Evolutionary conservation across 2,113 vertebrate genomes (phyloP), one percentile per base, ranked within the genome.

Genomic region (Anoura caudifer): DNA sequence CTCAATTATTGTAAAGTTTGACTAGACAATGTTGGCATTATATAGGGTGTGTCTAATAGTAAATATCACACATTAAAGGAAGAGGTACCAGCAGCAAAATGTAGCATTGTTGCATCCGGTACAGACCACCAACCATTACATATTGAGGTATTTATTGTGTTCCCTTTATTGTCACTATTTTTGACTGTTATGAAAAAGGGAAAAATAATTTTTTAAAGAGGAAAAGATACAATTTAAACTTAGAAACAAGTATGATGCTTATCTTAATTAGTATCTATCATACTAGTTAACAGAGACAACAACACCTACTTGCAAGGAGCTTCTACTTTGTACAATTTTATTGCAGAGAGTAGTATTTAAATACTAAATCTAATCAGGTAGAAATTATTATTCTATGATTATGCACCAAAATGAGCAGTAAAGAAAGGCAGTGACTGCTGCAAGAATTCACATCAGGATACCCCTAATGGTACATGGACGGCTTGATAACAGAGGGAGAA

Each of bases 1-100:
- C 14, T 88, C 95, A 75, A 72, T 92, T 88, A 95, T 45, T 61
- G 43, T 90, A 61, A 76, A 87, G 61, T 83, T 81, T 96, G 79
- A 95, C 70, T 90, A 50, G 38, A n/a, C 28, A 79, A 69, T 73
- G 2, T 79, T 91, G 80, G 7, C 72, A 90, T 93, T 92, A 69
- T 77, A 20, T 75, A 79, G 52, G 82, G 11, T 89, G 2, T 50
- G 8, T 72, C 15, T 72, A 69, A 28, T 56, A 79, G 73, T 82
- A 75, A 93, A 82, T 82, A 87, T 43, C 54, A 47, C 36, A 43
- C 36, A 16, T 77, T 17, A 86, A 91, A 84, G 11, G 54, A 26
- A 92, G 72, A 63, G 16, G 41, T 88, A 20, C 69, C 67, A 80
- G 91, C 7, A 96, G 33, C 10, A 87, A 95, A 70, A 87, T 47